Conservation (phyloP, 2,797 vertebrate genomes). For the Danio tinwini region DNA sequence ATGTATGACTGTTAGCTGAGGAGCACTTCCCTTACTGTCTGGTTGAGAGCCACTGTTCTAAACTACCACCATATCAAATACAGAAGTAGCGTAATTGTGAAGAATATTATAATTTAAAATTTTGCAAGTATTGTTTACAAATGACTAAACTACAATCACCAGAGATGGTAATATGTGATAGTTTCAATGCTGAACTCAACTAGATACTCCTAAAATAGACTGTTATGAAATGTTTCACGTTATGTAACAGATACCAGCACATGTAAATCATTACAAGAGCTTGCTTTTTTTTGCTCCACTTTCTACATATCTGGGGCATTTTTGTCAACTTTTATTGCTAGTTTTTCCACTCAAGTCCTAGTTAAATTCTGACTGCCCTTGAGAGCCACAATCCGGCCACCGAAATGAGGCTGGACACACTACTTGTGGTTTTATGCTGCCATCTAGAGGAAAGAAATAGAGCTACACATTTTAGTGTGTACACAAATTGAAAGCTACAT, state of each 20-base stretch:
- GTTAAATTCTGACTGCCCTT: neutral
- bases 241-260: neutral
- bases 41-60: neutral
- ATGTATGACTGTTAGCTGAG: too few relatives aligned
- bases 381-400: neutral
- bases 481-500: too few relatives aligned
- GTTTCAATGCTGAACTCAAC: neutral
- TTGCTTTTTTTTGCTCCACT: neutral
- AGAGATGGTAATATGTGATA: neutral
- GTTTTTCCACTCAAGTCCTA: neutral
- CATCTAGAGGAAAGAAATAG: conserved; percentile 32
- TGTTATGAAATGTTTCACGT: neutral
- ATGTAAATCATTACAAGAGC: neutral
- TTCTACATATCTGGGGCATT: neutral
- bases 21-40: too few relatives aligned
- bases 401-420: neutral
- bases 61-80: neutral
- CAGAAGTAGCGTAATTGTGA: neutral
- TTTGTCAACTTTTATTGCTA: neutral
- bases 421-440: conserved; percentile 2
- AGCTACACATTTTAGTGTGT: neutral
- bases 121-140: neutral
- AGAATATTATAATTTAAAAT: neutral
- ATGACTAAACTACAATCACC: neutral
- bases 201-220: neutral